Evolutionary conservation across 2,888 invertebrate genomes (phyloP).

Genomic region (Argyresthia goedartella): DNA sequence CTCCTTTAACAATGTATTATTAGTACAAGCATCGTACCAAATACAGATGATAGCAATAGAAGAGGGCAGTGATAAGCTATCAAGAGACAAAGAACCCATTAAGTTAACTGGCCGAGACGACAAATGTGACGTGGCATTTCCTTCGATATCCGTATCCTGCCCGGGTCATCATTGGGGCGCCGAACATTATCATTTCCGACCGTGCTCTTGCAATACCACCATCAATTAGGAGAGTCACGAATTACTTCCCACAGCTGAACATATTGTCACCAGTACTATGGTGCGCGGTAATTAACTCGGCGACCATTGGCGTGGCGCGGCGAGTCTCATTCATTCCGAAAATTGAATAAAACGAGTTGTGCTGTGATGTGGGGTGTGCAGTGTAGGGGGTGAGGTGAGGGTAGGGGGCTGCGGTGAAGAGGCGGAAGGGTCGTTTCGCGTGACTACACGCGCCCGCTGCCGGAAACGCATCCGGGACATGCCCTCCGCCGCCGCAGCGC

Average conservation of each 20-base stretch:
- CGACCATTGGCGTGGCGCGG: slow-evolving; percentile 10
- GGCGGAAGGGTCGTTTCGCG: slow-evolving; percentile 64
- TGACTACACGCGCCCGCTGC: slow-evolving; percentile 40
- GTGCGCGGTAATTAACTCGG: slow-evolving; percentile 27
- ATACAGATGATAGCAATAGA: not conserved
- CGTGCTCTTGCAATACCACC: not conserved
- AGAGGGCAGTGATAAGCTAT: slow-evolving; percentile 50
- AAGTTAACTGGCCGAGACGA: slow-evolving; percentile 41
- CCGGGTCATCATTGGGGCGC: slow-evolving; percentile 52
- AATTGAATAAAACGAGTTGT: slow-evolving; percentile 47
- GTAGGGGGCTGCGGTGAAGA: too few species aligned
- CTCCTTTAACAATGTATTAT: too few species aligned
- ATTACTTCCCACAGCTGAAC: not conserved
- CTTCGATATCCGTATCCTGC: slow-evolving; percentile 57
- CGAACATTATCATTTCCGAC: slow-evolving; percentile 40
- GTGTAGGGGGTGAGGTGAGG: too few species aligned
- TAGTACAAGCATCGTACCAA: too few species aligned
- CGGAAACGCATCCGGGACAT: slow-evolving; percentile 67
- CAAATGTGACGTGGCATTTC: slow-evolving; percentile 57
- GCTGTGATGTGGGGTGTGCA: too few species aligned
- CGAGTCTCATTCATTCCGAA: slow-evolving; percentile 37
- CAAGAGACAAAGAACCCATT: slow-evolving; percentile 67
- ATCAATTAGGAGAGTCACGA: not conserved
- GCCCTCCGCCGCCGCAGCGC: slow-evolving; percentile 47
- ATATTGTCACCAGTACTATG: slow-evolving; percentile 27